Base-by-base conservation (phyloP, 2,797 vertebrate species). In the Thunnus albacares region DNA sequence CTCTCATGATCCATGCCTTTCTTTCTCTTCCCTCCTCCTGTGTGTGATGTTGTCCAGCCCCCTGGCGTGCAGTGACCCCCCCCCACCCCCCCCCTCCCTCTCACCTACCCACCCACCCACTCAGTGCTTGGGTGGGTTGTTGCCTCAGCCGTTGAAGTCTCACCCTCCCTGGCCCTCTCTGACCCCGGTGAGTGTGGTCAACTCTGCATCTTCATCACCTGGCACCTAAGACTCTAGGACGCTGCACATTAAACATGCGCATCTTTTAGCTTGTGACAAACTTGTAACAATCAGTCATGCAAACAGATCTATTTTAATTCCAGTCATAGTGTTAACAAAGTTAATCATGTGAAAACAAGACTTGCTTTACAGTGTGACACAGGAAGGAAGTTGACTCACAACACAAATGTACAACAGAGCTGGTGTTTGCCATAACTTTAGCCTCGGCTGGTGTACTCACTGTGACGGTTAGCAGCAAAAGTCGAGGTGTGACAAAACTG, bases 151-250 rank as follows among this genome's bases (percentile, higher is more conserved):
- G 87, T 85, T 89, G 87, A 90, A 70, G 76, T 63, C 8, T 85
- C 77, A 67, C 43, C 80, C 74, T 71, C 63, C 59, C 80, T 82
- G 51, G 72, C 83, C 66, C 52, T 77, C 53, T 81, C 66, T 90
- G 83, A 81, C 77, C 74, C 77, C 3, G 90, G 90, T 93, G 90
- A 93, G 92, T 92, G 74, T 82, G 78, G 82, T 81, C 67, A 77
- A 57, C 72, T 89, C 79, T 85, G 51, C 79, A 76, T 53, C 75
- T 68, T 62, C 80, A 80, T 77, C 45, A 64, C 56, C 64, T 53
- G 66, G 55, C 35, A 28, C 26, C 28, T 38, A 18, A 26, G 33
- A 53, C 43, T 24, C 71, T 22, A 58, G 20, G 41, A 57, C 2
- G 2, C 52, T 62, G 18, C 35, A 63, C 45, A n/a, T 58, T 8